Percentiles rank a stretch among this genome's conserved stretches.
phyloP scores from a whole-genome alignment of 2,797 vertebrate species.

The Gouania willdenowi region DNA sequence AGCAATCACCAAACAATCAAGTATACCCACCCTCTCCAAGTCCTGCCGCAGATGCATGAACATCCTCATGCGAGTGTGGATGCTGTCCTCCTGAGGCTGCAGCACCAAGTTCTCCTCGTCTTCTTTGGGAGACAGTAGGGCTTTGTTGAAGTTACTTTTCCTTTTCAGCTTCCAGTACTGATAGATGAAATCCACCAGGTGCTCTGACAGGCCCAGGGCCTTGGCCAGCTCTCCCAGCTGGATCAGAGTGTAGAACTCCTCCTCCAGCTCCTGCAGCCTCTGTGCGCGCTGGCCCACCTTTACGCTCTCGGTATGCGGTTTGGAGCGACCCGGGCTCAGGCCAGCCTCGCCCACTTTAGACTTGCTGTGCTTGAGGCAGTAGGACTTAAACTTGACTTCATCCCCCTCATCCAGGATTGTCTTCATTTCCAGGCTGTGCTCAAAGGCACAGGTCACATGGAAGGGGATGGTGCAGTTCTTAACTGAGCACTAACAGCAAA shows the following conservation, averaged over 20 bases:
- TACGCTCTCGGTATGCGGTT: slow-evolving; percentile 79
- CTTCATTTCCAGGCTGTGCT: slow-evolving; percentile 98
- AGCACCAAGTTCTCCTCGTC: slow-evolving; percentile 89
- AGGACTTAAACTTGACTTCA: slow-evolving; percentile 97
- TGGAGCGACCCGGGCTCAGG: slow-evolving; percentile 78
- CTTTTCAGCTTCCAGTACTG: slow-evolving; percentile 99
- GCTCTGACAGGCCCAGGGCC: slow-evolving; percentile 77
- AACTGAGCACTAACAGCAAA: slow-evolving; percentile 84
- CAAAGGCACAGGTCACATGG: slow-evolving; percentile 97
- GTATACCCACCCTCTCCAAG: slow-evolving; percentile 87
- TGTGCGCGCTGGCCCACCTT: slow-evolving; percentile 89
- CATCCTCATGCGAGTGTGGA: slow-evolving; percentile 99
- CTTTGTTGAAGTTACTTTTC: slow-evolving; percentile 92
- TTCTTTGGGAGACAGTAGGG: slow-evolving; percentile 91
- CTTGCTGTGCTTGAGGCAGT: slow-evolving; percentile 96
- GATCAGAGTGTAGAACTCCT: slow-evolving; percentile 90
- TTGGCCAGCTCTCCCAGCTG: slow-evolving; percentile 81
- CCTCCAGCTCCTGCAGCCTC: slow-evolving; percentile 92
- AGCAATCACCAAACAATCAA: no score
- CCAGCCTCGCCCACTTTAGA: slow-evolving; percentile 78
- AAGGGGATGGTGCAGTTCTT: slow-evolving; percentile 98
- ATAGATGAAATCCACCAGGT: slow-evolving; percentile 88
- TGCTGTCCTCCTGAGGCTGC: slow-evolving; percentile 94
- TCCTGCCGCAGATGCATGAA: slow-evolving; percentile 99
- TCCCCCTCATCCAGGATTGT: slow-evolving; percentile 95